Percentiles rank a stretch among this genome's conserved stretches.
phyloP scores from a whole-genome alignment of 2,888 invertebrate genomes.

The Dyspetes luteomarginatus region DNA sequence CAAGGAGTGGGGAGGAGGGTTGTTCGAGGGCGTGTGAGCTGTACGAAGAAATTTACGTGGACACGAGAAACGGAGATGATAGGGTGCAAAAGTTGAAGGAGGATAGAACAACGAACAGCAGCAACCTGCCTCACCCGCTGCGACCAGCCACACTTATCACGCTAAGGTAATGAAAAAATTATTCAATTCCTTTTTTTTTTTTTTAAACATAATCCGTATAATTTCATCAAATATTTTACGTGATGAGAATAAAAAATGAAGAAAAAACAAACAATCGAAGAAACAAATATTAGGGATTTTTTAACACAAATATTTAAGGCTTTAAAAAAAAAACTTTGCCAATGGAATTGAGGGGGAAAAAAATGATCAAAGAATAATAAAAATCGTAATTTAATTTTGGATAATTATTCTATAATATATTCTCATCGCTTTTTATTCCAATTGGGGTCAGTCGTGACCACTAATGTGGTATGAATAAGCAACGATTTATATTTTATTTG shows the following conservation, averaged over 20 bases:
- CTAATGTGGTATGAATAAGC: neutral
- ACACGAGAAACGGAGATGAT: constrained; percentile 70
- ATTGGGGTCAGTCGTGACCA: neutral
- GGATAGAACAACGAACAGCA: constrained; percentile 77
- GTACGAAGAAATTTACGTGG: constrained; percentile 24
- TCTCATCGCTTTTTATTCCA: neutral
- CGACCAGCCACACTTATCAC: constrained; percentile 80
- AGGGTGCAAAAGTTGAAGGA: constrained; percentile 76
- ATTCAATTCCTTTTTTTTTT: neutral
- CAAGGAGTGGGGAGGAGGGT: neutral
- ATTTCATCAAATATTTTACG: no score
- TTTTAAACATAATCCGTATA: neutral
- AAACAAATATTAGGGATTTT: no score
- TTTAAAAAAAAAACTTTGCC: no score
- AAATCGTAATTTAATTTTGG: neutral
- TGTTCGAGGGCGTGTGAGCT: constrained; percentile 5
- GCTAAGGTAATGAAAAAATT: constrained; percentile 76
- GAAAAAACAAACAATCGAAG: no score
- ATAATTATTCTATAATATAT: neutral
- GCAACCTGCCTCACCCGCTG: constrained; percentile 80
- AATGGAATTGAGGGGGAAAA: no score
- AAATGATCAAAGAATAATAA: no score
- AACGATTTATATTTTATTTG: constrained; percentile 3
- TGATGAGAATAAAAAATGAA: no score
- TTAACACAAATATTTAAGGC: no score